phyloP scores from a whole-genome alignment of 1,140 invertebrate species.

The Orchestia grillus region DNA sequence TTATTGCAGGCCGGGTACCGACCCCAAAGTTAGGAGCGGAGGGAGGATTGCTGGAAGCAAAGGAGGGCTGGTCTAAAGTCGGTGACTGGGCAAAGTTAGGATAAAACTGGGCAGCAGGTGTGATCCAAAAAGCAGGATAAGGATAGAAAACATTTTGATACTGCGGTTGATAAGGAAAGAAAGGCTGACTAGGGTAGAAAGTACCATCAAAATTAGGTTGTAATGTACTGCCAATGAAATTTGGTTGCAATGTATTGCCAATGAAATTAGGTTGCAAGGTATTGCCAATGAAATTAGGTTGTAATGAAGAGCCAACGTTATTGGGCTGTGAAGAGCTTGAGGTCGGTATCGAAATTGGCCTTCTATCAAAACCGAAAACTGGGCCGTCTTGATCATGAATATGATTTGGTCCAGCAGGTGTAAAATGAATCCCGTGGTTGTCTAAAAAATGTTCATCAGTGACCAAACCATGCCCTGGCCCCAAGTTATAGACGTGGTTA shows the following conservation, averaged over 20 bases:
- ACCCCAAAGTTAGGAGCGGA: neutral
- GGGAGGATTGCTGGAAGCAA: neutral
- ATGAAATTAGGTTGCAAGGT: neutral
- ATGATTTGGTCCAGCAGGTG: constrained; percentile 1
- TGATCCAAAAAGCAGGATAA: neutral
- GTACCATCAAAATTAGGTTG: neutral
- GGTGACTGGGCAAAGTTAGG: neutral
- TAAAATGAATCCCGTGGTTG: constrained; percentile 23
- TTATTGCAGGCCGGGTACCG: neutral
- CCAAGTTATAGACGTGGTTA: neutral
- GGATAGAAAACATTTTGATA: neutral
- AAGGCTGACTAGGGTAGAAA: neutral
- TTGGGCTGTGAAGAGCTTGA: neutral
- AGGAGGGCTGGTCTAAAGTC: neutral
- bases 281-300: neutral
- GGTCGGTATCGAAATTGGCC: neutral
- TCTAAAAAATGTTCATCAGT: neutral
- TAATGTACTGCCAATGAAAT: neutral
- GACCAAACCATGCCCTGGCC: constrained; percentile 6
- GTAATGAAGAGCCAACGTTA: neutral
- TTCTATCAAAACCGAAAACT: constrained; percentile 44
- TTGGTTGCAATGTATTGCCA: neutral
- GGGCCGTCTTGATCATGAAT: constrained; percentile 2
- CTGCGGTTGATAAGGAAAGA: neutral
- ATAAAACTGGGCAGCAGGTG: neutral